Conservation (phyloP, 1,140 invertebrate species). For the Trichogramma pretiosum region DNA sequence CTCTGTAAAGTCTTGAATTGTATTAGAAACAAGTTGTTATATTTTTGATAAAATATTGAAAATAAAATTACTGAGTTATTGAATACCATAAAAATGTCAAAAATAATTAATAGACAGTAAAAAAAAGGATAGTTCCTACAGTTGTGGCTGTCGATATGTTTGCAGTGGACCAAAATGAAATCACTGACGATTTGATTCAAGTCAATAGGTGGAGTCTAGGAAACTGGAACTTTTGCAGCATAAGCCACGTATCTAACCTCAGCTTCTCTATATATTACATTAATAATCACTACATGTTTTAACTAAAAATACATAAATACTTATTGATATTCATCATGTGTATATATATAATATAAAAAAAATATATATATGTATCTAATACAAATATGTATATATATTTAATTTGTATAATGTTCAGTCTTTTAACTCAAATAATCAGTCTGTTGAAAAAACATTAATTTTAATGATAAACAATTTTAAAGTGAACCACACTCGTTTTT, state of each 20-base stretch:
- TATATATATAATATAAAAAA: slow-evolving; percentile 30
- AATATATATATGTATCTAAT: slow-evolving; percentile 27
- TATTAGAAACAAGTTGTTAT: slow-evolving; percentile 21
- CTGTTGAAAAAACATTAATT: too few species aligned
- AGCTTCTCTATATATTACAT: slow-evolving; percentile 47
- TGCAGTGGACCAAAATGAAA: slow-evolving; percentile 42
- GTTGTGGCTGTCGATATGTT: slow-evolving; percentile 46
- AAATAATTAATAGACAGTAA: slow-evolving; percentile 25
- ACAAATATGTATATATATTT: slow-evolving; percentile 22
- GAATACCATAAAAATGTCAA: slow-evolving; percentile 29
- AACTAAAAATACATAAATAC: slow-evolving; percentile 41
- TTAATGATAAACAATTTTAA: too few species aligned
- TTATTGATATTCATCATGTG: too few species aligned
- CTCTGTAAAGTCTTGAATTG: too few species aligned
- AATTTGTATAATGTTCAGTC: slow-evolving; percentile 17
- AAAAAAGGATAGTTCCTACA: slow-evolving; percentile 38
- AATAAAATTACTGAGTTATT: slow-evolving; percentile 19
- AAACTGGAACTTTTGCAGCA: slow-evolving; percentile 43
- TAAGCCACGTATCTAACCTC: slow-evolving; percentile 49
- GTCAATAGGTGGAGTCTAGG: slow-evolving; percentile 46
- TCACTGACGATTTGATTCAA: slow-evolving; percentile 47
- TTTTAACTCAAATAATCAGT: too few species aligned
- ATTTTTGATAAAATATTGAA: slow-evolving; percentile 22
- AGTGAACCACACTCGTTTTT: too few species aligned
- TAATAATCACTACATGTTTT: slow-evolving; percentile 46